Evolutionary conservation across 2,113 vertebrate genomes (phyloP), one percentile per base, ranked within the genome.

Genomic region (Lepus europaeus): DNA sequence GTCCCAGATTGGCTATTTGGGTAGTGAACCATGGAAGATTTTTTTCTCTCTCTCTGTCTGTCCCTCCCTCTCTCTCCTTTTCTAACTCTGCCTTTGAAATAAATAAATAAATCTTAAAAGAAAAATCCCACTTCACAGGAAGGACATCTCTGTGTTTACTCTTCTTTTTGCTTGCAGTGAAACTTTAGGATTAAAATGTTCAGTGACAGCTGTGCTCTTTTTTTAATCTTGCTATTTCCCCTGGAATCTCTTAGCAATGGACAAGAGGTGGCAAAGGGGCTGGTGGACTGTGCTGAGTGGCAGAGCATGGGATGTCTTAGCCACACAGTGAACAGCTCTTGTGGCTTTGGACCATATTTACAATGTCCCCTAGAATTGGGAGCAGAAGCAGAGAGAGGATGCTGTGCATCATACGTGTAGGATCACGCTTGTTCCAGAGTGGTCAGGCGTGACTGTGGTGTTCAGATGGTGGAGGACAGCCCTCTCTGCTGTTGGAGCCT

Each of bases 201-300:
- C 23, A 61, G 7, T 5, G 17, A 86, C 17, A 73, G 73, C 31
- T 93, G 25, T 76, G 73, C 29, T 31, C 29, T 96, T 96, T 45
- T 45, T 19, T 95, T 27, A 25, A 51, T 7, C 33, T 90, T 88
- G 82, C 87, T 78, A 13, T 20, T 96, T 64, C 88, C 31, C 68
- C 9, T 22, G 29, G 86, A 79, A 96, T 72, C 13, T 29, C 16
- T 93, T 16, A 73, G 66, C 79, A 69, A 23, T 5, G 16, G 66
- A 27, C n/a, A n/a, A 6, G 84, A 31, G 25, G 64, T 27, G 85
- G 11, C 53, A 87, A 39, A 78, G 64, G 84, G 61, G 1, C 11
- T 77, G 14, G 25, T 31, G 56, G 39, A 1, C 56, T 89, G 45
- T 61, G 49, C 1, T 74, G 23, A 36, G 33, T 69, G 64, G n/a